These are phyloP conservation scores for Drosophila navojoa DNA, from an alignment of 1,140 invertebrate species.

Conservation along the genomic window DNA sequence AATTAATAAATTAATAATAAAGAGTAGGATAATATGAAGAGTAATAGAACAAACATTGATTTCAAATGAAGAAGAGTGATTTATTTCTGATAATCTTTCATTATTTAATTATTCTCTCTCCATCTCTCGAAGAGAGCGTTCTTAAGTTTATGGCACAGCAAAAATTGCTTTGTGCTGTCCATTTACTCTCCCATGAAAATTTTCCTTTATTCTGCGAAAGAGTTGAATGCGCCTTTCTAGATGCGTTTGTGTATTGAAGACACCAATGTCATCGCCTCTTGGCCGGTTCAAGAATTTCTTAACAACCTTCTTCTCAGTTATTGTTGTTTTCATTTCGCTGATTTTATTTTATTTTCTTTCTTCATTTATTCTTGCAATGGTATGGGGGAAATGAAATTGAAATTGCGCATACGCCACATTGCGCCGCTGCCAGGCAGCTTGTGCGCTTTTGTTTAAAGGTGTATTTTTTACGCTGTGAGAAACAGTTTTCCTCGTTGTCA, in stretches of 20 bases:
- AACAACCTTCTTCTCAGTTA: constrained; percentile 36
- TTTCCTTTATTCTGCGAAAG: constrained; percentile 19
- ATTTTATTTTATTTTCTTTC: not conserved
- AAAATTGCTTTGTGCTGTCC: too few relatives aligned
- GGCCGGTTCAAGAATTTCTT: constrained; percentile 68
- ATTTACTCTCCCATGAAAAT: not conserved
- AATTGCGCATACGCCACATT: constrained; percentile 73
- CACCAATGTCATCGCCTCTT: constrained; percentile 36
- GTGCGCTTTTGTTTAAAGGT: constrained; percentile 57
- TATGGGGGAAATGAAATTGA: constrained; percentile 56
- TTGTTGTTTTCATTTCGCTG: constrained; percentile 33
- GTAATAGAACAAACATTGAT: not conserved
- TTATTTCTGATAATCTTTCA: not conserved
- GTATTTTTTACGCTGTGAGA: constrained; percentile 59
- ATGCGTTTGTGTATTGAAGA: constrained; percentile 16
- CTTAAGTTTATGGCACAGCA: too few relatives aligned
- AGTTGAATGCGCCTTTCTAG: constrained; percentile 45
- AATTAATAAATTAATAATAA: not conserved
- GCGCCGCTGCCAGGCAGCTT: constrained; percentile 19
- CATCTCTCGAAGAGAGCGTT: too few relatives aligned
- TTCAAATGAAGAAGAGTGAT: too few relatives aligned
- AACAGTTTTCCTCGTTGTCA: constrained; percentile 30
- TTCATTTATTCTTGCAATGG: not conserved
- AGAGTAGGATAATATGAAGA: not conserved
- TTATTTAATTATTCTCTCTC: too few relatives aligned